Percentiles rank a stretch among this genome's conserved stretches.
These are phyloP conservation scores for Fistularia tabacaria DNA, from an alignment of 2,797 vertebrate genomes.

Conservation along the genomic window DNA sequence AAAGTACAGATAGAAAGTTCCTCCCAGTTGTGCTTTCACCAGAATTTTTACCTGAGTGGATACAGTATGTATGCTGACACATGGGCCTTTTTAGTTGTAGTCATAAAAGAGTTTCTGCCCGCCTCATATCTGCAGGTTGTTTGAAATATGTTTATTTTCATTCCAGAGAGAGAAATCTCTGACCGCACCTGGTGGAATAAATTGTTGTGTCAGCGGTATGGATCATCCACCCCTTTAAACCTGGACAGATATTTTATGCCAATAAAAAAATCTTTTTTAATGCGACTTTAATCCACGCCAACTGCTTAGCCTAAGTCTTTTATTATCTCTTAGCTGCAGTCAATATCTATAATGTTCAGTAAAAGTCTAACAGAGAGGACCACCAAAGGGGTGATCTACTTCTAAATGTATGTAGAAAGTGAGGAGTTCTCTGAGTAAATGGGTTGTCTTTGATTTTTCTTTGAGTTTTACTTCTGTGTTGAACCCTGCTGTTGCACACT, in stretches of 20 bases:
- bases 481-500: too few species aligned
- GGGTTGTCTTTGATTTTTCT: conserved; percentile 10
- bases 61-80: neutral
- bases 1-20: too few species aligned
- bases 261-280: conserved; percentile 51
- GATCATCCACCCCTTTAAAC: conserved; percentile 49
- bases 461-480: too few species aligned
- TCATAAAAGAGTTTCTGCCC: too few species aligned
- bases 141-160: conserved; percentile 14
- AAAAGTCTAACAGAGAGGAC: conserved; percentile 48
- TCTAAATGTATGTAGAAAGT: conserved; percentile 38
- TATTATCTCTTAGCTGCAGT: conserved; percentile 56
- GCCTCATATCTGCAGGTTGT: conserved; percentile 3
- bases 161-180: conserved; percentile 31
- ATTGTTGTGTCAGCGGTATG: conserved; percentile 50
- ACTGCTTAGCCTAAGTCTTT: conserved; percentile 35
- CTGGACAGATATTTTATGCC: conserved; percentile 52
- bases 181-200: conserved; percentile 42
- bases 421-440: conserved; percentile 41
- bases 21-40: too few species aligned
- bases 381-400: conserved; percentile 47
- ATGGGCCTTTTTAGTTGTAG: neutral
- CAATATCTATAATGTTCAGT: conserved; percentile 57
- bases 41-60: too few species aligned
- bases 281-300: conserved; percentile 57